Base-by-base conservation (phyloP, 2,888 invertebrate genomes). In the Hartigia nigra region DNA sequence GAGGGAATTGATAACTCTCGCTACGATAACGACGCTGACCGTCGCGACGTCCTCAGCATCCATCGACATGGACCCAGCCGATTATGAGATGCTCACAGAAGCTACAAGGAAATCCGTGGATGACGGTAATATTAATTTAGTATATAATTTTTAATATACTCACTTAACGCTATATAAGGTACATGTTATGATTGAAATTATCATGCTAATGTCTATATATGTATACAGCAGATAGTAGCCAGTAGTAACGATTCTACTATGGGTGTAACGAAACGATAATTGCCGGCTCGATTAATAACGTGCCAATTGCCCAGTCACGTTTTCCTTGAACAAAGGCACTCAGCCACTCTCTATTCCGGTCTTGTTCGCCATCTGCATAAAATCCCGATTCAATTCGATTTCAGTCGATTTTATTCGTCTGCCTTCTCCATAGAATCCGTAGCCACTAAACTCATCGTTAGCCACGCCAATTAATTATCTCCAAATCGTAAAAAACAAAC, bases 51-150 rank as follows among this genome's bases (percentile, higher is more conserved):
- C 84, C 77, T 86, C 84, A 69, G 86, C 89, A 37, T 87, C 89
- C 69, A 86, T 89, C 76, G 87, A 88, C 82, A 81, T 88, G 31
- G 89, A 87, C 76, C 82, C 86, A 12, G 84, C 83, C 76, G 90
- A 91, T 84, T 90, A 91, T 82, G 91, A 90, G 78, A 82, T 87
- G 79, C 82, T 89, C 12, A 80, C 83, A 34, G 89, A 90, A 76
- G 81, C 84, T 78, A 87, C 89, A 37, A 88, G 87, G 35, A 87
- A 83, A 70, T 75, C 81, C 5, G 76, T 84, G 80, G 82, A 84
- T 81, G 86, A 87, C 74, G 85, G 87, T 81, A 72, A 74, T 31
- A 35, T 31, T 74, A 74, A 78, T 32, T 78, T 55, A 75, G 39
- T 70, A 32, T 32, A 77, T 39, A 12, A 23, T 77, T 77, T 77